Evolutionary conservation across 2,888 invertebrate genomes (phyloP).

Genomic region (Ormyrus pomaceus): DNA sequence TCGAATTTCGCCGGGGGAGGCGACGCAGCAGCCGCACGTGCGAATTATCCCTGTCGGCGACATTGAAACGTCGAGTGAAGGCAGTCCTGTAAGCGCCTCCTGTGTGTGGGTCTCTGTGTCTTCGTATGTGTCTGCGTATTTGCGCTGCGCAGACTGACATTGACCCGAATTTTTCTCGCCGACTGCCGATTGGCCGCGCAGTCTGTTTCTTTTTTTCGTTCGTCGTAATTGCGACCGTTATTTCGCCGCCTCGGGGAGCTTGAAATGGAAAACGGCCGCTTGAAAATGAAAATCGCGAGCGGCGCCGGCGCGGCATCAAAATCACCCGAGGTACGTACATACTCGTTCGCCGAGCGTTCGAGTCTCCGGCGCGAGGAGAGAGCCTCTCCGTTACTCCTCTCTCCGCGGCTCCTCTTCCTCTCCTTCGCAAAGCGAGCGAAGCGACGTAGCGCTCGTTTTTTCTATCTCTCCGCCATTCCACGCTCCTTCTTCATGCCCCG

Average conservation of each 20-base stretch:
- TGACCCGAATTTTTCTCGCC: conserved; percentile 75
- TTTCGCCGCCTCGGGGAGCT: background rate
- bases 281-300: conserved; percentile 28
- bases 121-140: no score
- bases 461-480: background rate
- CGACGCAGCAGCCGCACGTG: no score
- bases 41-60: conserved; percentile 37
- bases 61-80: conserved; percentile 52
- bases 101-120: no score
- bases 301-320: conserved; percentile 39
- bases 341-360: conserved; percentile 53
- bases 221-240: conserved; percentile 40
- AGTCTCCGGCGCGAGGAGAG: conserved; percentile 37
- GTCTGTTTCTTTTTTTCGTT: background rate
- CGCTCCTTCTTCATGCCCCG: background rate
- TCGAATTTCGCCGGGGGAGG: conserved; percentile 10
- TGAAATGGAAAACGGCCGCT: background rate
- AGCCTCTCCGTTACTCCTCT: conserved; percentile 20
- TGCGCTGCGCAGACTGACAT: conserved; percentile 60
- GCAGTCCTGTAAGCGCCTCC: background rate
- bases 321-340: conserved; percentile 25
- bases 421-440: background rate
- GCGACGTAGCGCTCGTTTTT: background rate
- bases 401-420: background rate
- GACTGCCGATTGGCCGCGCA: conserved; percentile 24